These are phyloP conservation scores for Cyprinodon brontotheroides DNA, from an alignment of 2,113 vertebrate genomes.

Conservation along the genomic window DNA sequence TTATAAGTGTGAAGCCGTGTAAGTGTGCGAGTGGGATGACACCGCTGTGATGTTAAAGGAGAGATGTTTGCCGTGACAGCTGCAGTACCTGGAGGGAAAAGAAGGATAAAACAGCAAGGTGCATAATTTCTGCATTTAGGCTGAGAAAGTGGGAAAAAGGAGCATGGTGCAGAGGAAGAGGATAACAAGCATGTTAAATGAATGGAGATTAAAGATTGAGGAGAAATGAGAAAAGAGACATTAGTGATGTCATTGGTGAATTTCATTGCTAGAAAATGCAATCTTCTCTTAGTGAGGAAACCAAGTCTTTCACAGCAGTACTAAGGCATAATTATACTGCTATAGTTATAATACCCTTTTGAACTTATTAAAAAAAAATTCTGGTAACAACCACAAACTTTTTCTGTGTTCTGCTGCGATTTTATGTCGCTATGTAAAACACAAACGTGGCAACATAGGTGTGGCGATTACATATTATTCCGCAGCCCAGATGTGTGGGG, in stretches of 20 bases:
- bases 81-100: slow-evolving; percentile 33
- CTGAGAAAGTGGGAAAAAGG: slow-evolving; percentile 11
- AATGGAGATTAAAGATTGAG: background rate
- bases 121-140: slow-evolving; percentile 10
- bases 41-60: slow-evolving; percentile 24
- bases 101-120: background rate
- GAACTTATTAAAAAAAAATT: background rate
- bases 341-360: background rate
- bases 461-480: no score
- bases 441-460: background rate
- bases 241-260: background rate
- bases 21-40: slow-evolving; percentile 16
- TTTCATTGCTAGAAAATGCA: background rate
- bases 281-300: background rate
- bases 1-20: slow-evolving; percentile 13
- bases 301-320: slow-evolving; percentile 2
- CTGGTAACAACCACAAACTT: background rate
- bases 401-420: background rate
- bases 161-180: background rate
- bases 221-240: background rate
- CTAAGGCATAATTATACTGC: background rate
- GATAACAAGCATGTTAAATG: slow-evolving; percentile 1
- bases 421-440: background rate
- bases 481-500: no score
- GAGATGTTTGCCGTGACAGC: slow-evolving; percentile 40